Percentiles rank a stretch among this genome's conserved stretches.
phyloP scores from a whole-genome alignment of 53 echinoderm and acorn worm genomes.

The Antedon mediterranea region DNA sequence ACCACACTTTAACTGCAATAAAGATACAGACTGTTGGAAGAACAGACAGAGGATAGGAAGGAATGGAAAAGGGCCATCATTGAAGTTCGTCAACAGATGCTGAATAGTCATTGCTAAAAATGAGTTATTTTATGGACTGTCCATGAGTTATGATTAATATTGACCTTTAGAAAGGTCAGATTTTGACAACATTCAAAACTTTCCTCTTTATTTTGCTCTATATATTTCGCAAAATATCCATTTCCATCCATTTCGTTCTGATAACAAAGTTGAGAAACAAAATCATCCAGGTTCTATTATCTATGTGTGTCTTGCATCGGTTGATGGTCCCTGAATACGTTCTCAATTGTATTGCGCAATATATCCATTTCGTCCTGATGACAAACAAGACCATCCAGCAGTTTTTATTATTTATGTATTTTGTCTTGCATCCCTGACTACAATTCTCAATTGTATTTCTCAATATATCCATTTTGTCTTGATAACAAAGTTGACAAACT shows the following conservation, averaged over 20 bases:
- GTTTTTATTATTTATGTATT: neutral
- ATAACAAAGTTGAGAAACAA: slow-evolving; percentile 16
- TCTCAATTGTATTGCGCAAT: neutral
- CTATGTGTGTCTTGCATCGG: too few relatives aligned
- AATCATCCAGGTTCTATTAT: slow-evolving; percentile 28
- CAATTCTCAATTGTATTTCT: neutral
- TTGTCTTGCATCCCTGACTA: neutral
- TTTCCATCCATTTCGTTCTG: neutral
- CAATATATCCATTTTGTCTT: neutral
- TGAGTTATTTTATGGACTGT: too few relatives aligned
- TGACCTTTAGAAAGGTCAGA: too few relatives aligned
- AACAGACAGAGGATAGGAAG: too few relatives aligned
- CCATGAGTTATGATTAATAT: too few relatives aligned
- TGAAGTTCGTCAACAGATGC: too few relatives aligned
- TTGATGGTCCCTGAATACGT: neutral
- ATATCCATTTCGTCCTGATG: neutral
- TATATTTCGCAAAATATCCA: neutral
- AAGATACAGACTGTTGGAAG: too few relatives aligned
- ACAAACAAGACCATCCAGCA: slow-evolving; percentile 44
- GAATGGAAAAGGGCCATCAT: too few relatives aligned
- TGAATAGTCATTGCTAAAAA: too few relatives aligned
- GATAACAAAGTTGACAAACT: slow-evolving; percentile 4
- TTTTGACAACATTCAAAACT: too few relatives aligned
- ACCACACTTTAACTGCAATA: too few relatives aligned
- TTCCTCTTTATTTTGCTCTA: too few relatives aligned